Conservation (phyloP, 2,797 vertebrate species). For the Erithacus rubecula region DNA sequence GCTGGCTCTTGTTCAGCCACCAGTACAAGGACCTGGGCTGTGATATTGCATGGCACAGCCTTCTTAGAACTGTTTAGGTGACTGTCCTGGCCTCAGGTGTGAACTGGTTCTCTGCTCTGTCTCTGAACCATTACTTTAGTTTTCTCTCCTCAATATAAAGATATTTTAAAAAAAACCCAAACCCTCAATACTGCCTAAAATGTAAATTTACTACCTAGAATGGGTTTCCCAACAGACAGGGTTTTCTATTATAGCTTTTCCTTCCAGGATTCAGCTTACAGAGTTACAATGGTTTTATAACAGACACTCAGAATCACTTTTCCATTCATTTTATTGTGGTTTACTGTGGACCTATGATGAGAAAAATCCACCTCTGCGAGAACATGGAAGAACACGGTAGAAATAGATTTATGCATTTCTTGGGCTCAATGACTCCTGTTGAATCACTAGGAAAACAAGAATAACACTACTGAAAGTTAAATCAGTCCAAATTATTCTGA, state of each 20-base stretch:
- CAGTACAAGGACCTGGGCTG: neutral
- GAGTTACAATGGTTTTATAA: neutral
- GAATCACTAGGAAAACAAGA: neutral
- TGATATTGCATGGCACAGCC: rapidly evolving
- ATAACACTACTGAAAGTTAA: neutral
- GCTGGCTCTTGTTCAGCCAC: neutral
- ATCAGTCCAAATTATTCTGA: neutral
- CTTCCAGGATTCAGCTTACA: neutral
- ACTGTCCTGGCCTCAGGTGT: neutral
- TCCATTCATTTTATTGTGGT: neutral
- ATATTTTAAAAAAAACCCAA: neutral
- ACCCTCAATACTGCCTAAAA: neutral
- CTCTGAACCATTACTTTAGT: neutral
- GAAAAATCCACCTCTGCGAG: neutral
- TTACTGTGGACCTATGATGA: neutral
- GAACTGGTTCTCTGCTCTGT: neutral
- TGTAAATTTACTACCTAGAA: neutral
- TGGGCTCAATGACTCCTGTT: neutral
- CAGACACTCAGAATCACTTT: neutral
- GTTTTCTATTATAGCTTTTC: neutral
- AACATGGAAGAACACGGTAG: neutral
- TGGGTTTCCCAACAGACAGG: neutral
- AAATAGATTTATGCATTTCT: neutral
- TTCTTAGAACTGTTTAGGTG: neutral
- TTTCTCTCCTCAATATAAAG: neutral